These are phyloP conservation scores for Microcebus griseorufus DNA, from an alignment of 2,113 vertebrate species.

Conservation along the genomic window DNA sequence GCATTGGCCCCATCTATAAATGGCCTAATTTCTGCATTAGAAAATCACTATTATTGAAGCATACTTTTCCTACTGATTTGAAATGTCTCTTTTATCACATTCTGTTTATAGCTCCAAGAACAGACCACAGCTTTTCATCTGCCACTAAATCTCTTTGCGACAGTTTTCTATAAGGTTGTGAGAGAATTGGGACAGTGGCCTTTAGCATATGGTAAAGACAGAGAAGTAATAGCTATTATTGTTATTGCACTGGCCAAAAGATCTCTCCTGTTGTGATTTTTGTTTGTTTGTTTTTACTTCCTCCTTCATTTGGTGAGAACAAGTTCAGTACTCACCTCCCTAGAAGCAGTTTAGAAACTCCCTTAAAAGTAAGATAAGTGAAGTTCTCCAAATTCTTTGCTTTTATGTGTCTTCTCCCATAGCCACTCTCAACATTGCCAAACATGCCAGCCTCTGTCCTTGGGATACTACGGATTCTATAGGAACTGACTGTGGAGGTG, in stretches of 20 bases:
- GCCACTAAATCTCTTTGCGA: neutral
- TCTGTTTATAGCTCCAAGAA: neutral
- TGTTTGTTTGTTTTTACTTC: neutral
- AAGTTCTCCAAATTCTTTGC: neutral
- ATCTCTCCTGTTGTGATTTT: neutral
- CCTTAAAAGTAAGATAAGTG: neutral
- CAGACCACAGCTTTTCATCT: neutral
- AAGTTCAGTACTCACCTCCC: neutral
- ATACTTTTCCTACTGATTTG: neutral
- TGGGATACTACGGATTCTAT: neutral
- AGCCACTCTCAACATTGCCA: neutral
- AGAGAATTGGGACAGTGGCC: neutral
- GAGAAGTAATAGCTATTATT: neutral
- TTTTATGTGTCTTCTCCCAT: neutral
- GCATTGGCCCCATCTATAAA: neutral
- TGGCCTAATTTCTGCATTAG: neutral
- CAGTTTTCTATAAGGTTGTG: neutral
- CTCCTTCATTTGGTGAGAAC: neutral
- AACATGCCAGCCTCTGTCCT: neutral
- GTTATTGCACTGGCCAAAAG: neutral
- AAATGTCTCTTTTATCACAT: neutral
- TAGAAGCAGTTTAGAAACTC: constrained; percentile 17
- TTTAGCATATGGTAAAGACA: neutral
- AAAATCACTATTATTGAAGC: neutral
- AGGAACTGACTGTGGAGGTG: neutral